Percentiles rank a stretch among this genome's conserved stretches.
These are phyloP conservation scores for Bujurquina vittata DNA, from an alignment of 2,113 vertebrate species.

Conservation along the genomic window DNA sequence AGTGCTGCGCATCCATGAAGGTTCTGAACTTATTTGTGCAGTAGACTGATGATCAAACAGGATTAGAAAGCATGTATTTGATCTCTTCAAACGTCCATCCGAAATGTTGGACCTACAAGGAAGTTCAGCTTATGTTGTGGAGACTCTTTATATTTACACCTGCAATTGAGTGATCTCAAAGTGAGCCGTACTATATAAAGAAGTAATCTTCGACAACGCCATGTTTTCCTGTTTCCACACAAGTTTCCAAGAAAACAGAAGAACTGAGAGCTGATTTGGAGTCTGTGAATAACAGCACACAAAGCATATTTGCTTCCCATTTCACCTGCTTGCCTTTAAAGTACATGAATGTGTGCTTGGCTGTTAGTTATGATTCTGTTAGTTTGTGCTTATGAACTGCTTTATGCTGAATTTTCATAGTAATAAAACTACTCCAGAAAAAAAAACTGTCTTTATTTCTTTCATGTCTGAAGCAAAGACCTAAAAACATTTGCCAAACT, in stretches of 20 bases:
- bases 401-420: not conserved
- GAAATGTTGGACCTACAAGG: too few relatives aligned
- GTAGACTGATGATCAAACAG: not conserved
- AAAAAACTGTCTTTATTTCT: not conserved
- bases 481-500: not conserved
- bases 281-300: not conserved
- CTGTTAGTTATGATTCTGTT: not conserved
- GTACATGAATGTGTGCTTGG: not conserved
- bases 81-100: not conserved
- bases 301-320: not conserved
- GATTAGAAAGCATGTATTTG: too few relatives aligned
- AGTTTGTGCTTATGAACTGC: not conserved
- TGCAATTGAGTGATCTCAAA: not conserved
- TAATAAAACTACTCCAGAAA: not conserved
- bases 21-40: not conserved
- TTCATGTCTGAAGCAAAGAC: not conserved
- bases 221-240: not conserved
- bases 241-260: not conserved
- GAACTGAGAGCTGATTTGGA: not conserved
- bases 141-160: accelerated
- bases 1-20: not conserved
- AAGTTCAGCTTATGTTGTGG: not conserved
- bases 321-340: not conserved
- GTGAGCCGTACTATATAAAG: not conserved
- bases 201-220: not conserved